phyloP scores from a whole-genome alignment of 2,113 vertebrate genomes.

The Ceyx margarethae region DNA sequence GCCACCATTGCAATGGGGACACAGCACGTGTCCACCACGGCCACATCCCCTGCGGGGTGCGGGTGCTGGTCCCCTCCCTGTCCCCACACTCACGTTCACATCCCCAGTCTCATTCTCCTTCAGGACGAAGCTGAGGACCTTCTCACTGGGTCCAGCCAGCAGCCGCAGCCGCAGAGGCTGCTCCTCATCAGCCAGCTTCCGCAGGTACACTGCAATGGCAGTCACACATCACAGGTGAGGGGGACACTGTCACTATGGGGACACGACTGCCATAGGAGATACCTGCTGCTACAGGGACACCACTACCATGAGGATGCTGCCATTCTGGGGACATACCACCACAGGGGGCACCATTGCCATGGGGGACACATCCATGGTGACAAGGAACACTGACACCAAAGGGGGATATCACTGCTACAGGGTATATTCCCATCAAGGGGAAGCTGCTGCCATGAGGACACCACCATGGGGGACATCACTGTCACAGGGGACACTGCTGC shows the following conservation, averaged over 20 bases:
- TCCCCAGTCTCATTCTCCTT: constrained; percentile 96
- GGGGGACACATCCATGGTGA: neutral
- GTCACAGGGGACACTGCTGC: too few relatives aligned
- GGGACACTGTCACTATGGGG: neutral
- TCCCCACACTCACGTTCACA: constrained; percentile 88
- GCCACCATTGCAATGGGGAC: neutral
- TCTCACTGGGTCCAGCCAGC: constrained; percentile 89
- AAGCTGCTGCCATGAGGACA: neutral
- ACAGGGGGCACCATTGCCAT: neutral
- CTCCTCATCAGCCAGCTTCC: constrained; percentile 86
- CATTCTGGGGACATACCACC: neutral
- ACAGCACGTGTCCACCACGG: rapidly evolving
- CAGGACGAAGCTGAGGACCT: constrained; percentile 86
- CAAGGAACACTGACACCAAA: too few relatives aligned
- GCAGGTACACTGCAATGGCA: constrained; percentile 78
- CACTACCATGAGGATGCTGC: neutral
- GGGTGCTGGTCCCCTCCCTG: neutral
- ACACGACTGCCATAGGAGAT: neutral
- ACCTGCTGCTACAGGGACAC: neutral
- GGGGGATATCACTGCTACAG: neutral
- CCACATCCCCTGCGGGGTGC: rapidly evolving
- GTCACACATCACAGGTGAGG: rapidly evolving
- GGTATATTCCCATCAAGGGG: too few relatives aligned
- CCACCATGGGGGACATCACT: neutral
- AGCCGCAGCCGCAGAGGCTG: constrained; percentile 86